Evolutionary conservation across 1,140 invertebrate genomes (phyloP), one percentile per base, ranked within the genome.

Genomic region (Drosophila elegans): DNA sequence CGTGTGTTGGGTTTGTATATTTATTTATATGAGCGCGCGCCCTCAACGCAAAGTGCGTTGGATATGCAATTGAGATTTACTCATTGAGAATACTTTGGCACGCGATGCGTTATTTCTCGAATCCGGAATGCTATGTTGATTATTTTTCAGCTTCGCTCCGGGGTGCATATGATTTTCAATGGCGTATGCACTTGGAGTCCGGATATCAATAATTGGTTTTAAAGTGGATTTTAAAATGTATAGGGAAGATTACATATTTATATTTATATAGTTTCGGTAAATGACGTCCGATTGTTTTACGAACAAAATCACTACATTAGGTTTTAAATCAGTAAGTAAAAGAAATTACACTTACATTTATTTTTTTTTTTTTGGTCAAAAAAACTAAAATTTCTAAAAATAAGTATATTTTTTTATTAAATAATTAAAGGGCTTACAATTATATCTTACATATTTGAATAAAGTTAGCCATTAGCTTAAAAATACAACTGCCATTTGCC

Each of bases 171-270:
- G 21, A 42, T 41, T 51, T 16, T 67, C 45, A 67, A 51, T 51
- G 7, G 21, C 6, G 6, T 34, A 48, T 21, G 36, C 67, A 56
- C 67, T 71, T 86, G 68, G 68, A 49, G 53, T 79, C 60, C 75
- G 78, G 78, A 86, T 76, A 86, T 79, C 67, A 88, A 73, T 79
- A 74, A 86, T 82, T 73, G 71, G 64, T 54, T 42, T 74, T 76
- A 39, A 73, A 88, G 83, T 79, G 79, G 9, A 11, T 69, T 63
- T 57, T 29, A 0, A 55, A 29, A 51, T 25, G 7, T 12, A 13
- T 9, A 9, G 12, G 45, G 6, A 32, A 63, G 44, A 25, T 39
- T 41, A 48, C 11, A 27, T 44, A 39, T 44, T 9, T 48, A 2
- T 56, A 41, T 32, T 10, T 53, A 42, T 13, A 38, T 49, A 68